A percentile compares a stretch with the other conserved stretches of the same genome.
Conservation (phyloP, 1,140 invertebrate genomes). For the Drosophila lacteicornis region DNA sequence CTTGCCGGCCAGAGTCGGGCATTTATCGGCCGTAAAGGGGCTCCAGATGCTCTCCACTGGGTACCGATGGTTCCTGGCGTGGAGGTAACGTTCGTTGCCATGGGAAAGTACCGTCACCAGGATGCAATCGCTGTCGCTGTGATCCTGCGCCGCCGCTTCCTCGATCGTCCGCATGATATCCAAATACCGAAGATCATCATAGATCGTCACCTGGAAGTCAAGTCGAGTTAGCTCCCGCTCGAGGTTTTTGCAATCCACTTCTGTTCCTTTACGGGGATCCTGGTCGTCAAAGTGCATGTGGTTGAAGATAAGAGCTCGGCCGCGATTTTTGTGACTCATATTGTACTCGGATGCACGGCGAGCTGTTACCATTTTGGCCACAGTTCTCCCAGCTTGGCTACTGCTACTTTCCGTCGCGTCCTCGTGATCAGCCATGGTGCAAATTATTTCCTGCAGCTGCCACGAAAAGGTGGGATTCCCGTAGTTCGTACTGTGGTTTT, state of each 20-base stretch:
- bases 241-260: slow-evolving; percentile 90
- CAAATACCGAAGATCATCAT: slow-evolving; percentile 87
- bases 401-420: not conserved
- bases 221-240: slow-evolving; percentile 88
- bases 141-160: slow-evolving; percentile 89
- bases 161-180: slow-evolving; percentile 89
- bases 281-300: slow-evolving; percentile 92
- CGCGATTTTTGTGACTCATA: slow-evolving; percentile 93
- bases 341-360: slow-evolving; percentile 91
- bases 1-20: slow-evolving; percentile 94
- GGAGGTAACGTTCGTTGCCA: slow-evolving; percentile 95
- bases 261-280: slow-evolving; percentile 89
- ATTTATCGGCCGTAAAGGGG: slow-evolving; percentile 94
- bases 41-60: slow-evolving; percentile 93
- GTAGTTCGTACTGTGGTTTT: too few species aligned
- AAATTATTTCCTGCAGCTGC: not conserved
- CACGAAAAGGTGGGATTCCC: not conserved
- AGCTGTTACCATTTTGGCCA: slow-evolving; percentile 87
- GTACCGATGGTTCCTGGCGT: slow-evolving; percentile 93
- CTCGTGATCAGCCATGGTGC: not conserved
- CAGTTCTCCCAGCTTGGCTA: slow-evolving; percentile 36
- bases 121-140: slow-evolving; percentile 91
- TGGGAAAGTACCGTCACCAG: slow-evolving; percentile 94
- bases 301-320: slow-evolving; percentile 95
- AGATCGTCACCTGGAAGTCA: slow-evolving; percentile 90